A percentile compares a stretch with the other conserved stretches of the same genome.
phyloP scores from a whole-genome alignment of 2,888 invertebrate species.

The Blastobasis lacticolella region DNA sequence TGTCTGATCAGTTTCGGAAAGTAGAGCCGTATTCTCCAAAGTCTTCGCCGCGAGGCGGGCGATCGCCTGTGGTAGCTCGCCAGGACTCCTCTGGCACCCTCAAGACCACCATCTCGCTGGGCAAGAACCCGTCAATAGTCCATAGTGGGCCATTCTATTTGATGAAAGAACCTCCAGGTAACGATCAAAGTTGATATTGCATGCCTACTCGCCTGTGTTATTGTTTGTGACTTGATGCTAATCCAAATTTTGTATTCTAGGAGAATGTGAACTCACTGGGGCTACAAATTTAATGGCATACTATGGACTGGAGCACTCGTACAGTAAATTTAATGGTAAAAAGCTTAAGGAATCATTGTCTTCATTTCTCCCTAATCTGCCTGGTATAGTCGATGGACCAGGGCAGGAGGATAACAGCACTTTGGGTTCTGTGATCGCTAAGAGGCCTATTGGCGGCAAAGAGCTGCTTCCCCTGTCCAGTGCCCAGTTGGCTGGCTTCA shows the following conservation, averaged over 20 bases:
- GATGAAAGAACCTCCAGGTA: conserved; percentile 96
- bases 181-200: conserved; percentile 11
- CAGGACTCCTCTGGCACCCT: conserved; percentile 98
- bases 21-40: conserved; percentile 96
- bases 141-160: conserved; percentile 98
- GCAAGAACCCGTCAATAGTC: conserved; percentile 97
- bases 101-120: conserved; percentile 97
- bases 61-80: conserved; percentile 95
- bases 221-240: not conserved
- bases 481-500: conserved; percentile 92
- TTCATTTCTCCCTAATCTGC: conserved; percentile 94
- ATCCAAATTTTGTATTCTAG: conserved; percentile 60
- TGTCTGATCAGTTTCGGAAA: conserved; percentile 94
- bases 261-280: conserved; percentile 94
- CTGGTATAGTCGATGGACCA: conserved; percentile 95
- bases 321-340: conserved; percentile 97
- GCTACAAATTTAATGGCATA: conserved; percentile 97
- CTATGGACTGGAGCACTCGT: conserved; percentile 97
- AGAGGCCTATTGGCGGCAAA: conserved; percentile 91
- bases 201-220: too few species aligned
- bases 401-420: conserved; percentile 91
- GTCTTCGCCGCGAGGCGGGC: conserved; percentile 93
- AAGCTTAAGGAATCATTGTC: conserved; percentile 96
- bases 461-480: conserved; percentile 90
- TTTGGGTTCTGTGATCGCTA: conserved; percentile 93